Conservation (phyloP, 2,797 vertebrate genomes). For the Silurus lanzhouensis region DNA sequence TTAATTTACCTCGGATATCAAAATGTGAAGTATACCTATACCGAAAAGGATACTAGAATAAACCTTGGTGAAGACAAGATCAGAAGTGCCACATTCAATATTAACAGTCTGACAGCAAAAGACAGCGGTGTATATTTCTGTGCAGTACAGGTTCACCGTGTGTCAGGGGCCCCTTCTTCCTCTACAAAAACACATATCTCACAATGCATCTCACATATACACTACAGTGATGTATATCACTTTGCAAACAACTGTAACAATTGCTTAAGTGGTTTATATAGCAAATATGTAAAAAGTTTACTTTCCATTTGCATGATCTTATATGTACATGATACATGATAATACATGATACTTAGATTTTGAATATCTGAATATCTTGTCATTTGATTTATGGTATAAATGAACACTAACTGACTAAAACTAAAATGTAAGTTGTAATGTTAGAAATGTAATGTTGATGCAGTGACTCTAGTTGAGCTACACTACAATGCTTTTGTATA, state of each 20-base stretch:
- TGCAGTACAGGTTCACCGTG: slow-evolving; percentile 42
- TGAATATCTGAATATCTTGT: background rate
- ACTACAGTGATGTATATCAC: background rate
- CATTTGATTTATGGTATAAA: background rate
- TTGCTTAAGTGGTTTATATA: background rate
- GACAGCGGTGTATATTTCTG: slow-evolving; percentile 49
- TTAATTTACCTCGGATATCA: slow-evolving; percentile 43
- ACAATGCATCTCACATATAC: background rate
- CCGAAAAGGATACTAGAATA: slow-evolving; percentile 1
- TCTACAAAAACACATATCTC: slow-evolving; percentile 35
- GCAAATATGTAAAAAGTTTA: background rate
- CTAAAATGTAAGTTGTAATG: background rate
- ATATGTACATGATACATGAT: too few species aligned
- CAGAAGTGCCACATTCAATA: slow-evolving; percentile 31
- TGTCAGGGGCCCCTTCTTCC: background rate
- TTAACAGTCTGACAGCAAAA: slow-evolving; percentile 23
- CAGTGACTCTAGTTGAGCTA: background rate
- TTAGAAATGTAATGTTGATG: too few species aligned
- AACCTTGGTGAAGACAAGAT: slow-evolving; percentile 11
- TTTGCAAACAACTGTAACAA: background rate
- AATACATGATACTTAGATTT: background rate
- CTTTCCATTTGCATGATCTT: background rate
- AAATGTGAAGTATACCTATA: slow-evolving; percentile 6
- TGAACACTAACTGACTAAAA: slow-evolving; percentile 4
- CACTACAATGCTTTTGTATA: background rate